A percentile compares a stretch with the other conserved stretches of the same genome.
Conservation (phyloP, 1,140 invertebrate genomes). For the Drosophila melanica region DNA sequence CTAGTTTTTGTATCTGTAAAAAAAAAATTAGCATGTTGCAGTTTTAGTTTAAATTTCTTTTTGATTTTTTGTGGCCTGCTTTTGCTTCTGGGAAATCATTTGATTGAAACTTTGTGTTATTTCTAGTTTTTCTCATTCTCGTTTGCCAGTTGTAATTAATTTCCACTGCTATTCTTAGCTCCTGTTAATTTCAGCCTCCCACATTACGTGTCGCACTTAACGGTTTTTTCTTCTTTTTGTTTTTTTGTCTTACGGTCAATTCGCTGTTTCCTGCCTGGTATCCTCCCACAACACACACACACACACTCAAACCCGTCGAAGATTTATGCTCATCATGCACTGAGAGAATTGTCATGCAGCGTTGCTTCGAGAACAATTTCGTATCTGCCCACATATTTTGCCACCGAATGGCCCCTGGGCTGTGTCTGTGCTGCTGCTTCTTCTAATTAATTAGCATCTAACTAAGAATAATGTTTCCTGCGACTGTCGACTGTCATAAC, state of each 20-base stretch:
- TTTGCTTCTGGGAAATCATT: too few species aligned
- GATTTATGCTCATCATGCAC: constrained; percentile 26
- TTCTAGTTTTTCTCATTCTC: neutral
- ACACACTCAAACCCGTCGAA: neutral
- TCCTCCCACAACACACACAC: constrained; percentile 17
- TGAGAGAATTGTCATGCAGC: constrained; percentile 26
- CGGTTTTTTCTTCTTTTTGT: neutral
- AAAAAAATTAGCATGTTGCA: too few species aligned
- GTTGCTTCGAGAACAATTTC: constrained; percentile 4
- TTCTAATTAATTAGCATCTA: constrained; percentile 81
- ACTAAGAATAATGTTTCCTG: constrained; percentile 82
- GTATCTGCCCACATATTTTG: constrained; percentile 50
- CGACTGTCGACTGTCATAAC: constrained; percentile 73
- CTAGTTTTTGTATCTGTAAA: too few species aligned
- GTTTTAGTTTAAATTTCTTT: too few species aligned
- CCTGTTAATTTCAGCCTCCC: constrained; percentile 12
- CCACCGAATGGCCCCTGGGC: constrained; percentile 30
- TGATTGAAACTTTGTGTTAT: too few species aligned
- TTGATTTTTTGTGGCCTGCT: too few species aligned
- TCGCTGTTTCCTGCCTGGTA: neutral
- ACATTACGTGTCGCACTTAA: constrained; percentile 17
- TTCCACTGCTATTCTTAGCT: constrained; percentile 12
- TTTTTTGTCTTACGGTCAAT: neutral
- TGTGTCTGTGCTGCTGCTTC: constrained; percentile 28
- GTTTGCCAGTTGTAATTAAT: constrained; percentile 2